These are phyloP conservation scores for Loxodonta africana DNA, from an alignment of 2,113 vertebrate genomes.

Conservation along the genomic window DNA sequence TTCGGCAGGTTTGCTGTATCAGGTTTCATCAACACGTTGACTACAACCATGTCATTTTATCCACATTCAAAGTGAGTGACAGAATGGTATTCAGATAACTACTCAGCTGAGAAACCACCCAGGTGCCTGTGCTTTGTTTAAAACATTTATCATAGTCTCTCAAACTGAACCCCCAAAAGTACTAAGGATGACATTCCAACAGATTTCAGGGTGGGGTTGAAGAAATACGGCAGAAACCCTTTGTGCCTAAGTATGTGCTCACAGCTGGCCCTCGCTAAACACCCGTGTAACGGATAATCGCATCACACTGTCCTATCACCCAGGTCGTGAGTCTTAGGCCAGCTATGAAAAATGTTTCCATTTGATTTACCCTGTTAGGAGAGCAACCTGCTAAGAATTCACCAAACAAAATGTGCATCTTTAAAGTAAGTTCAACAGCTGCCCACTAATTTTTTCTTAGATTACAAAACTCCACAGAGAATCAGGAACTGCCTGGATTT, in stretches of 20 bases:
- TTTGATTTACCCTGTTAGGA: background rate
- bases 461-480: background rate
- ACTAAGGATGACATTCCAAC: background rate
- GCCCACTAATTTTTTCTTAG: background rate
- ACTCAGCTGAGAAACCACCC: background rate
- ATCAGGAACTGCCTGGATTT: background rate
- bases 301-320: background rate
- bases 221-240: background rate
- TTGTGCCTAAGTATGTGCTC: background rate
- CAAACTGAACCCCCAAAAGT: background rate
- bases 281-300: background rate
- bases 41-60: constrained; percentile 4
- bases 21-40: constrained; percentile 9
- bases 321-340: background rate
- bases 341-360: background rate
- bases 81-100: background rate
- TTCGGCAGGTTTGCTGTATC: background rate
- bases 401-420: background rate
- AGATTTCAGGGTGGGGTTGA: background rate
- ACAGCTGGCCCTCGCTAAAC: background rate
- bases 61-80: background rate
- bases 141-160: constrained; percentile 44
- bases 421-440: constrained; percentile 19
- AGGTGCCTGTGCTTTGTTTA: background rate
- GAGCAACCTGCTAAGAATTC: background rate